Percentiles rank a stretch among this genome's conserved stretches.
These are phyloP conservation scores for Bombus turneri DNA, from an alignment of 1,140 invertebrate genomes.

Conservation along the genomic window DNA sequence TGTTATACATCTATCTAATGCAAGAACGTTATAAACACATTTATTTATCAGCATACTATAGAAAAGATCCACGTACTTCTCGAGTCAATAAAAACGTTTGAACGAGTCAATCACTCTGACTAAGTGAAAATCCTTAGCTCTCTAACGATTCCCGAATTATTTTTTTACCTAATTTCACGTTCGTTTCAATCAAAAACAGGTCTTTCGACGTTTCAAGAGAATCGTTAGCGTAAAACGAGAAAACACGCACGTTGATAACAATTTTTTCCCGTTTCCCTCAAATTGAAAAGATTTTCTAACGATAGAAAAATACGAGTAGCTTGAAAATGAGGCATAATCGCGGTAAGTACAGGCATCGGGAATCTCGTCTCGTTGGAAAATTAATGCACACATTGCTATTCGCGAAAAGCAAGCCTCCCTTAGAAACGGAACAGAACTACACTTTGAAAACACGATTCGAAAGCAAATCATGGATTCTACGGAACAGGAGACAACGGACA, in stretches of 20 bases:
- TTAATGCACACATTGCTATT: background rate
- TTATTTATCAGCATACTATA: background rate
- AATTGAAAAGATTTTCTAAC: background rate
- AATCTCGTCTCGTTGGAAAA: background rate
- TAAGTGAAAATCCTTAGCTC: background rate
- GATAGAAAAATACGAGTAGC: no score
- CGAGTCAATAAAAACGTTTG: background rate
- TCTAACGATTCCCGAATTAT: background rate
- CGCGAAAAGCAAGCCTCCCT: no score
- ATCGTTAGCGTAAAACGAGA: no score
- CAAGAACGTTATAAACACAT: background rate
- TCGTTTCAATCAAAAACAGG: background rate
- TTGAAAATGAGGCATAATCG: background rate
- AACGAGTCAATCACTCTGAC: background rate
- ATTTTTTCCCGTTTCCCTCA: background rate
- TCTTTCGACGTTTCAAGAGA: background rate
- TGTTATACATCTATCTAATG: background rate
- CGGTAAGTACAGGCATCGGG: no score
- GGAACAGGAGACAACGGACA: background rate
- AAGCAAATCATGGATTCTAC: background rate
- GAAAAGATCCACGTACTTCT: background rate
- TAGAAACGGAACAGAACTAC: background rate
- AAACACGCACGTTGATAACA: no score
- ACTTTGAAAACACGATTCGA: background rate
- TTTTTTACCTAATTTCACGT: background rate